Base-by-base conservation (phyloP, 1,140 invertebrate species). In the Drosophila bocki region DNA sequence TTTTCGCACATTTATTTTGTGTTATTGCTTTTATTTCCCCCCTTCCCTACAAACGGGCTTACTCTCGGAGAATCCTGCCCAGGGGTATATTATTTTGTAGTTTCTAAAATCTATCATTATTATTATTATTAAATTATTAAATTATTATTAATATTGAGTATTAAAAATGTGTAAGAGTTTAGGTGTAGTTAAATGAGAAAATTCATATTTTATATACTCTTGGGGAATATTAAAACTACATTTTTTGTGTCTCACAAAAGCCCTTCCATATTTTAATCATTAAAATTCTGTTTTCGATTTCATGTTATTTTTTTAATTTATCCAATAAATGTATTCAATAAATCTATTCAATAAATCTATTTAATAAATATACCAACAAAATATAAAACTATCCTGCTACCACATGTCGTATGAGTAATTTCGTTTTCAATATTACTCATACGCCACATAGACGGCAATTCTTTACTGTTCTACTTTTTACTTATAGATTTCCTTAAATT, bases 1-100 rank as follows among this genome's bases (percentile, higher is more conserved):
- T 26, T 80, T 57, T 67, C 57, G 63, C 75, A 69, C 74, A 48
- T 77, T 61, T 81, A 57, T 78, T 78, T 69, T 57, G 53, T 72
- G 32, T 72, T 72, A 72, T 72, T 37, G 69, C 53, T 51, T 59
- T 50, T 29, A 42, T 71, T 51, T 26, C 22, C 13, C 39, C 17
- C 26, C 26, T 37, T 4, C 58, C 5, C 22, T 29, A 3, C n/a
- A 17, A 48, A 29, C 15, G 32, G 32, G 2, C 22, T 35, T 37
- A 54, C 33, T n/a, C 13, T 22, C 1, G 8, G 2, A 68, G 45
- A 26, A 51, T 68, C 45, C 65, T 35, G 39, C 26, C 61, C 7
- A 37, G 19, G 33, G 51, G 33, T 15, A 54, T 54, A 37, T 11
- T 1, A 15, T 6, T 37, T 37, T 15, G 12, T 9, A 12, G 11